Conservation (phyloP, 2,797 vertebrate genomes). For the Novumbra hubbsi region DNA sequence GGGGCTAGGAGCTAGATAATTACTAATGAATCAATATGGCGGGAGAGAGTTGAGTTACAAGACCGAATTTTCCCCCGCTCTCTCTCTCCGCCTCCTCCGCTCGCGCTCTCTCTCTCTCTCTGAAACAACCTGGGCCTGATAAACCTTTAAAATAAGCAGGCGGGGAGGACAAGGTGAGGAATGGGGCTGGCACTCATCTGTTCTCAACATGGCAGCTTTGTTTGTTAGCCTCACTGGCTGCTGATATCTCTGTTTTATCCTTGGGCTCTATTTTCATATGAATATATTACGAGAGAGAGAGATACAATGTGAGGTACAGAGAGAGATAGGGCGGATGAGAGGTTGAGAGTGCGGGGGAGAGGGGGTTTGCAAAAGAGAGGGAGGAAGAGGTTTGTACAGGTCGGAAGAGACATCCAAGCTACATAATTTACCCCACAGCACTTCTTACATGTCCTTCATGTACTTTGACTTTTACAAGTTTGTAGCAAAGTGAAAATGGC, state of each 20-base stretch:
- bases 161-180: conserved; percentile 5
- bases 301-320: conserved; percentile 41
- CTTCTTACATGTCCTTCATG: background rate
- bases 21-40: conserved; percentile 64
- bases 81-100: background rate
- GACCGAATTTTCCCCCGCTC: conserved; percentile 28
- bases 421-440: background rate
- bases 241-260: conserved; percentile 56
- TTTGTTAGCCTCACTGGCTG: conserved; percentile 29
- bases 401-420: background rate
- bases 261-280: conserved; percentile 43
- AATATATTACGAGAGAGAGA: conserved; percentile 56
- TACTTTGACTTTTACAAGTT: conserved; percentile 3
- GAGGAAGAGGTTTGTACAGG: background rate
- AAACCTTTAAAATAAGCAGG: conserved; percentile 21
- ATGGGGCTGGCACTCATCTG: background rate
- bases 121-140: conserved; percentile 10
- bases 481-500: background rate
- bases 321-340: conserved; percentile 36
- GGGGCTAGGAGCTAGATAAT: conserved; percentile 48
- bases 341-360: conserved; percentile 13
- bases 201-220: conserved; percentile 17
- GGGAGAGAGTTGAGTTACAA: conserved; percentile 29
- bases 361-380: background rate
- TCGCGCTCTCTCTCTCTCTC: conserved; percentile 32